Conservation (phyloP, 2,113 vertebrate species). For the Cebus imitator region DNA sequence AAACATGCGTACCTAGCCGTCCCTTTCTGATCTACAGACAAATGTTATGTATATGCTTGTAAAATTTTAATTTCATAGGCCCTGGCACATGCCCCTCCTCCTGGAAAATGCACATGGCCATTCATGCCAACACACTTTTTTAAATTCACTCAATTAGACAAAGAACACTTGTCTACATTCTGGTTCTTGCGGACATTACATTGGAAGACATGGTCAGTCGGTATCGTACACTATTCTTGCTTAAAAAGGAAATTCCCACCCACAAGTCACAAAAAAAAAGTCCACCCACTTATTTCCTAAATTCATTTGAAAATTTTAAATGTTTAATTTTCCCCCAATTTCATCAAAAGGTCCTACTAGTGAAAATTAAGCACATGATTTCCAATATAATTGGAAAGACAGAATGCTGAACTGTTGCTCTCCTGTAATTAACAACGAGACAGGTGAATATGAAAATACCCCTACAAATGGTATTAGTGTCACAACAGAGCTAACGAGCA, state of each 20-base stretch:
- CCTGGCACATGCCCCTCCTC: neutral
- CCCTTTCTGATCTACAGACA: neutral
- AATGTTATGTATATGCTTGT: neutral
- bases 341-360: constrained; percentile 26
- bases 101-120: constrained; percentile 22
- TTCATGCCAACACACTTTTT: constrained; percentile 45
- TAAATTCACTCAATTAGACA: constrained; percentile 40
- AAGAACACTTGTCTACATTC: constrained; percentile 60
- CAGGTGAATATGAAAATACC: neutral
- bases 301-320: constrained; percentile 70
- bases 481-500: neutral
- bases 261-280: constrained; percentile 77
- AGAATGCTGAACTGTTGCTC: constrained; percentile 23
- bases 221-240: constrained; percentile 71
- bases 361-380: constrained; percentile 68
- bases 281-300: constrained; percentile 62
- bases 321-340: constrained; percentile 55
- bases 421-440: neutral
- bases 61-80: neutral
- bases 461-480: neutral
- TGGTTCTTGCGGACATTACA: constrained; percentile 10
- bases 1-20: neutral
- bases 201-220: constrained; percentile 5
- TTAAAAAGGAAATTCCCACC: constrained; percentile 79
- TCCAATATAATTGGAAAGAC: constrained; percentile 50